phyloP scores from a whole-genome alignment of 2,888 invertebrate genomes.

The Agrotis clavis region DNA sequence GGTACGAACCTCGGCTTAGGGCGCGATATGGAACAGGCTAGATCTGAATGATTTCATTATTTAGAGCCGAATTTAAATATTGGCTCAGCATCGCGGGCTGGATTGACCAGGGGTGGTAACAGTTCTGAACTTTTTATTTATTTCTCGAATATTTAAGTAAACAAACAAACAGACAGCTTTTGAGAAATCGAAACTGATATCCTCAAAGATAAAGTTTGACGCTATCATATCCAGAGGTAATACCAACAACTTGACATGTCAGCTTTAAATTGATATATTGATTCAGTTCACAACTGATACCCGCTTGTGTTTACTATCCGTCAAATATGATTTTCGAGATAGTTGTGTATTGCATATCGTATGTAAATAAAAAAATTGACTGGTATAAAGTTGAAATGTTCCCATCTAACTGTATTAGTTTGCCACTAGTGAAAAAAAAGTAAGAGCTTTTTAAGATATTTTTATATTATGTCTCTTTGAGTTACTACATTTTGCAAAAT shows the following conservation, averaged over 20 bases:
- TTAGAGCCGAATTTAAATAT: too few relatives aligned
- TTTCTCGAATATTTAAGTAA: slow-evolving; percentile 14
- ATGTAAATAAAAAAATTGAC: slow-evolving; percentile 29
- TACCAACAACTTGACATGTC: slow-evolving; percentile 65
- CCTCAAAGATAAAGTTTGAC: slow-evolving; percentile 49
- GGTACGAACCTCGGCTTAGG: too few relatives aligned
- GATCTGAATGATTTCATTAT: too few relatives aligned
- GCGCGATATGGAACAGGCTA: too few relatives aligned
- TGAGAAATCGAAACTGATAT: slow-evolving; percentile 28
- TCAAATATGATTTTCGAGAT: slow-evolving; percentile 19
- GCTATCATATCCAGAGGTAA: slow-evolving; percentile 28
- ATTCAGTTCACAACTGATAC: slow-evolving; percentile 57
- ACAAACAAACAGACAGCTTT: slow-evolving; percentile 20
- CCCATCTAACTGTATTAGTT: background rate
- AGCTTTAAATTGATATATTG: slow-evolving; percentile 67
- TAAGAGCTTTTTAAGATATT: too few relatives aligned
- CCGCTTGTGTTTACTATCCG: slow-evolving; percentile 41
- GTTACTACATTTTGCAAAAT: too few relatives aligned
- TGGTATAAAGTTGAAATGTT: background rate
- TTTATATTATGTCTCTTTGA: too few relatives aligned
- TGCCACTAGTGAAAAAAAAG: too few relatives aligned
- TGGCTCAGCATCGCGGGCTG: too few relatives aligned
- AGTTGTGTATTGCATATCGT: background rate
- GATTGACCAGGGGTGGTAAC: too few relatives aligned
- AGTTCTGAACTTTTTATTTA: background rate